Conservation (phyloP, 1,140 invertebrate genomes). For the Drosophila ananassae region DNA sequence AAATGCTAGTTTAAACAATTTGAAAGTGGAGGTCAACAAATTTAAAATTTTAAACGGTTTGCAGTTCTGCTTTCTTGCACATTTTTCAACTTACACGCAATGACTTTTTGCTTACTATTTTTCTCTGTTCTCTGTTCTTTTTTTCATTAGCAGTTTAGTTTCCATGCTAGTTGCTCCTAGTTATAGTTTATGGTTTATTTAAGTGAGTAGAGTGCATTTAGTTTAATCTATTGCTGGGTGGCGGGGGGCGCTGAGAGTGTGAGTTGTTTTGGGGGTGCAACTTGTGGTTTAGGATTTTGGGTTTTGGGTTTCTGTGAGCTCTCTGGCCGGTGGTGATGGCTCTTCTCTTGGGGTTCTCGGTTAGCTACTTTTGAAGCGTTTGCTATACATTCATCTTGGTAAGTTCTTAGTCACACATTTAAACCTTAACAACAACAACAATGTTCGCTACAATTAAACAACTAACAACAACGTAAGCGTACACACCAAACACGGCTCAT, state of each 20-base stretch:
- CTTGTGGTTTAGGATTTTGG: conserved; percentile 17
- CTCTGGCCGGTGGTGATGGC: conserved; percentile 25
- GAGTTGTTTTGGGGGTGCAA: conserved; percentile 16
- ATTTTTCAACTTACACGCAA: conserved; percentile 63
- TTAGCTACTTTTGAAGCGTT: conserved; percentile 77
- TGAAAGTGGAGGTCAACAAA: conserved; percentile 42
- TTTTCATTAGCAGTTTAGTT: conserved; percentile 35
- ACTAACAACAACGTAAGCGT: conserved; percentile 82
- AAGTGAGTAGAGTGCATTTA: conserved; percentile 41
- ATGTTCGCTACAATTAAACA: conserved; percentile 82
- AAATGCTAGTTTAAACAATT: conserved; percentile 72
- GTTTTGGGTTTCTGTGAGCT: conserved; percentile 19
- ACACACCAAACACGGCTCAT: conserved; percentile 60
- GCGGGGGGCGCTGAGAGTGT: conserved; percentile 13
- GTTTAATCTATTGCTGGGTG: conserved; percentile 61
- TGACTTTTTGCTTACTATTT: conserved; percentile 72
- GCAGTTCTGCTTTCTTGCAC: conserved; percentile 21
- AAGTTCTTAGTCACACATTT: conserved; percentile 74
- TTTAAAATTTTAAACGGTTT: conserved; percentile 31
- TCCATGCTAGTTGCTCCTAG: conserved; percentile 33
- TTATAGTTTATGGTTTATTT: conserved; percentile 42
- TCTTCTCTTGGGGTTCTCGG: conserved; percentile 22
- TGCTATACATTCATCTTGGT: conserved; percentile 68
- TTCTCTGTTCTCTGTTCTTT: neutral
- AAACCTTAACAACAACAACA: conserved; percentile 80